Conservation (phyloP, 1,140 invertebrate genomes). For the Battus philenor region DNA sequence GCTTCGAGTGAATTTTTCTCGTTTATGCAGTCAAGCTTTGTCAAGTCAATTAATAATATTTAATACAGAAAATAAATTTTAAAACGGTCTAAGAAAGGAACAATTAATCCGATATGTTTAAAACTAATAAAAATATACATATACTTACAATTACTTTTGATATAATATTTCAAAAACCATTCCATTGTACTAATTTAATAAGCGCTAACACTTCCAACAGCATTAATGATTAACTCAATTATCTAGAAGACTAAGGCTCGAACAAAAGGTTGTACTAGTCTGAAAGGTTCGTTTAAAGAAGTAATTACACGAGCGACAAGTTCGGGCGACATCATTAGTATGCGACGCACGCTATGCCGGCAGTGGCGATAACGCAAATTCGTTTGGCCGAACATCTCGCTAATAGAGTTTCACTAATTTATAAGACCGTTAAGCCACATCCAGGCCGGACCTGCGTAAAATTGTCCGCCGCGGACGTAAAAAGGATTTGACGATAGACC, state of each 20-base stretch:
- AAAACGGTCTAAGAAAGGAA: no score
- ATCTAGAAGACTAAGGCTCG: conserved; percentile 37
- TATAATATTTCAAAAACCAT: no score
- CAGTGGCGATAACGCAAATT: conserved; percentile 73
- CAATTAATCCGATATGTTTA: no score
- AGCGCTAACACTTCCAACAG: conserved; percentile 20
- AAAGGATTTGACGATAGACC: conserved; percentile 67
- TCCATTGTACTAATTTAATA: conserved; percentile 15
- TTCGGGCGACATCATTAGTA: conserved; percentile 59
- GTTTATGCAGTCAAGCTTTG: no score
- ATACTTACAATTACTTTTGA: no score
- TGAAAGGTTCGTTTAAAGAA: conserved; percentile 64
- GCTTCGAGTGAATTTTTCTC: no score
- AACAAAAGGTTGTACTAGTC: conserved; percentile 34
- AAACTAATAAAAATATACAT: no score
- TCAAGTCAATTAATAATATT: no score
- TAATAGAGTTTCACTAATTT: conserved; percentile 76
- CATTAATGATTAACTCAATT: conserved; percentile 43
- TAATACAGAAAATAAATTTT: no score
- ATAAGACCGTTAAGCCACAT: conserved; percentile 66
- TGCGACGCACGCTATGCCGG: conserved; percentile 54
- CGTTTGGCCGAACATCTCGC: conserved; percentile 71
- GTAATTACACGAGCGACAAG: conserved; percentile 65
- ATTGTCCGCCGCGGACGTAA: conserved; percentile 63
- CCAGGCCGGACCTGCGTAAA: conserved; percentile 58